These are phyloP conservation scores for Rhodeus uyekii DNA, from an alignment of 2,797 vertebrate species.

Conservation along the genomic window DNA sequence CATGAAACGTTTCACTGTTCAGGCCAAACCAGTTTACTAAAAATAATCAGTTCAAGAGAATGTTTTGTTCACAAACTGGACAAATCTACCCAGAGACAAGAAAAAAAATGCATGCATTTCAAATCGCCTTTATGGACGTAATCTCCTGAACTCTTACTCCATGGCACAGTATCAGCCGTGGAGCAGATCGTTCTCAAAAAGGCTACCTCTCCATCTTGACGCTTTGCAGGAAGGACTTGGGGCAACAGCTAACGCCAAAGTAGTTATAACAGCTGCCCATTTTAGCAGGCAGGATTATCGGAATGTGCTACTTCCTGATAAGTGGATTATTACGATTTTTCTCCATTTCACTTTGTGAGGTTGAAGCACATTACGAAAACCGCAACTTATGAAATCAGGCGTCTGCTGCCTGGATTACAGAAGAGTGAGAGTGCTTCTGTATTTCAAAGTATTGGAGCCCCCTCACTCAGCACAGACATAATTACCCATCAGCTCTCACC, in stretches of 20 bases:
- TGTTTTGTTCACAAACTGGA: neutral
- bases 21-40: neutral
- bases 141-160: slow-evolving; percentile 48
- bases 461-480: slow-evolving; percentile 52
- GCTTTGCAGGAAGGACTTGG: slow-evolving; percentile 32
- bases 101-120: slow-evolving; percentile 40
- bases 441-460: slow-evolving; percentile 41
- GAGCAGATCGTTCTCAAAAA: slow-evolving; percentile 43
- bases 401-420: slow-evolving; percentile 54
- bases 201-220: slow-evolving; percentile 43
- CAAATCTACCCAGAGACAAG: slow-evolving; percentile 38
- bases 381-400: slow-evolving; percentile 55
- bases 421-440: slow-evolving; percentile 49
- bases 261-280: slow-evolving; percentile 51
- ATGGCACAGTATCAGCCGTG: slow-evolving; percentile 44
- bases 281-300: slow-evolving; percentile 61
- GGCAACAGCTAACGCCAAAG: slow-evolving; percentile 47
- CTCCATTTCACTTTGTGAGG: slow-evolving; percentile 56
- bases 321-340: slow-evolving; percentile 68
- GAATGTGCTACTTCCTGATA: slow-evolving; percentile 66
- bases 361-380: slow-evolving; percentile 59
- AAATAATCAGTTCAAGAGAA: neutral
- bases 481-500: slow-evolving; percentile 47
- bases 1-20: neutral
- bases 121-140: slow-evolving; percentile 45